A percentile compares a stretch with the other conserved stretches of the same genome.
Evolutionary conservation across 1,140 invertebrate species (phyloP).

Genomic region (Potamilus streckersoni): DNA sequence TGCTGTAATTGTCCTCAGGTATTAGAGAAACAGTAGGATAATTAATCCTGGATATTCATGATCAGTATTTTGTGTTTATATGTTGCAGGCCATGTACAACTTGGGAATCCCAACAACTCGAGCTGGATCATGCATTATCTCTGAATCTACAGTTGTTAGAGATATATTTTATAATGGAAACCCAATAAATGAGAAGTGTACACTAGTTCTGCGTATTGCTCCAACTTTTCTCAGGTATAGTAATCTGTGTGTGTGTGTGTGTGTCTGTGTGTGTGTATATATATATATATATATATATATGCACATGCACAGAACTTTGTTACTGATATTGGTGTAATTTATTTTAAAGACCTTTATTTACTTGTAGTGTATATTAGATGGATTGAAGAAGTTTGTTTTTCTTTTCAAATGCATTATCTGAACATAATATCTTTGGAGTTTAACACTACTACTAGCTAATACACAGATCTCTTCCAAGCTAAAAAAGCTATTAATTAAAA

Average conservation of each 20-base stretch:
- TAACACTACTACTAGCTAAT: too few relatives aligned
- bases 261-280: too few relatives aligned
- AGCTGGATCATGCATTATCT: slow-evolving; percentile 74
- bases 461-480: too few relatives aligned
- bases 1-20: neutral
- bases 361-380: too few relatives aligned
- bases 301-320: too few relatives aligned
- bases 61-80: slow-evolving; percentile 30
- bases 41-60: slow-evolving; percentile 22
- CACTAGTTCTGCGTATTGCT: slow-evolving; percentile 74
- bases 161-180: slow-evolving; percentile 76
- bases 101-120: slow-evolving; percentile 75
- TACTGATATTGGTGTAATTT: too few relatives aligned
- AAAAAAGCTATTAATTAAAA: too few relatives aligned
- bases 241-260: neutral
- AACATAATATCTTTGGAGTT: too few relatives aligned
- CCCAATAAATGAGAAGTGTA: slow-evolving; percentile 72
- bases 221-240: slow-evolving; percentile 71
- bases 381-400: too few relatives aligned
- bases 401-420: too few relatives aligned
- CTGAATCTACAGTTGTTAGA: slow-evolving; percentile 72
- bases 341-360: too few relatives aligned
- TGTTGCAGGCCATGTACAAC: slow-evolving; percentile 74
- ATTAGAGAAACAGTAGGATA: neutral
- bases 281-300: too few relatives aligned